A percentile compares a stretch with the other conserved stretches of the same genome.
Evolutionary conservation across 2,797 vertebrate species (phyloP).

Genomic region (Trichosurus vulpecula): DNA sequence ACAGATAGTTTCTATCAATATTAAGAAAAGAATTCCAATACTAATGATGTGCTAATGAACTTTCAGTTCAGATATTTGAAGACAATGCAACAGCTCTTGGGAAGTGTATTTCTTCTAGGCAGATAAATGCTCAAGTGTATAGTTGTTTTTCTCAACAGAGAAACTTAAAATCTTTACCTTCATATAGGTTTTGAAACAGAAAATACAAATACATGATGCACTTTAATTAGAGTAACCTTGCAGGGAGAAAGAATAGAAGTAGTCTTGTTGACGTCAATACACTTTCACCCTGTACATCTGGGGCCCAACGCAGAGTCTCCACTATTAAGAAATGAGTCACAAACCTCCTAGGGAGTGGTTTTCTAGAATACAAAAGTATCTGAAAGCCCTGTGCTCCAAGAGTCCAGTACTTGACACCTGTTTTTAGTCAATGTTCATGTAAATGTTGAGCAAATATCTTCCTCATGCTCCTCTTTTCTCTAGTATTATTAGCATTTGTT

Average conservation of each 20-base stretch:
- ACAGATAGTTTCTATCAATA: slow-evolving; percentile 57
- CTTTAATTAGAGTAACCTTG: slow-evolving; percentile 37
- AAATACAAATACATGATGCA: slow-evolving; percentile 40
- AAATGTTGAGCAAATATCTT: slow-evolving; percentile 25
- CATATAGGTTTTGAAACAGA: slow-evolving; percentile 55
- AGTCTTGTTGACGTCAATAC: slow-evolving; percentile 8
- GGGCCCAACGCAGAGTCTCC: slow-evolving; percentile 9
- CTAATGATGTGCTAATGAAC: slow-evolving; percentile 43
- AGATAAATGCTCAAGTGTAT: not conserved
- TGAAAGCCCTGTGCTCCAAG: not conserved
- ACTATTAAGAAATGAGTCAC: slow-evolving; percentile 32
- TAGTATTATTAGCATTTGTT: slow-evolving; percentile 48
- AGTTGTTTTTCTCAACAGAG: slow-evolving; percentile 32
- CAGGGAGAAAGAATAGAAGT: slow-evolving; percentile 14
- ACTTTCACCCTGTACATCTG: slow-evolving; percentile 18
- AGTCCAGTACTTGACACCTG: slow-evolving; percentile 34
- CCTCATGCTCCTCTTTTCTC: not conserved
- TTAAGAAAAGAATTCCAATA: slow-evolving; percentile 34
- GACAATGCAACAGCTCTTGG: slow-evolving; percentile 27
- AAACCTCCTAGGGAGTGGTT: not conserved
- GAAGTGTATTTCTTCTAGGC: not conserved
- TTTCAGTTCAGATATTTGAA: slow-evolving; percentile 44
- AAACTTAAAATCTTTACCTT: slow-evolving; percentile 46
- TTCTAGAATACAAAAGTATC: slow-evolving; percentile 34
- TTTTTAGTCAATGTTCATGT: slow-evolving; percentile 39